These are phyloP conservation scores for Platyscapa corneri DNA, from an alignment of 1,140 invertebrate genomes.

Conservation along the genomic window DNA sequence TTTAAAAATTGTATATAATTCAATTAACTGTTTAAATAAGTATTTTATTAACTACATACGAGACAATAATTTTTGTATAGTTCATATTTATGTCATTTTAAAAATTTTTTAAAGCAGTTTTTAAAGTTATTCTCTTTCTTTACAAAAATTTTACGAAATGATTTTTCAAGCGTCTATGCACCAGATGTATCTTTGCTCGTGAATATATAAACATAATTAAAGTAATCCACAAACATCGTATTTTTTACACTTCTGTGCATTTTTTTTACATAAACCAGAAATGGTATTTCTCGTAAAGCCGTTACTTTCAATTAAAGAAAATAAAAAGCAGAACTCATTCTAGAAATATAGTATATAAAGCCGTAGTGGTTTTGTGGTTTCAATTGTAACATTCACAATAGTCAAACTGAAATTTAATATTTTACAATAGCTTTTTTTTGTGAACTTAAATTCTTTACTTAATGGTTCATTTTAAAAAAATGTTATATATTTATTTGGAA, in stretches of 20 bases:
- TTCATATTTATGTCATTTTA: too few relatives aligned
- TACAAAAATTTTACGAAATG: neutral
- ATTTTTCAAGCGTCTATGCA: neutral
- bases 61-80: too few relatives aligned
- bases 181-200: neutral
- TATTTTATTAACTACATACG: too few relatives aligned
- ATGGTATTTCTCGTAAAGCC: neutral
- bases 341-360: neutral
- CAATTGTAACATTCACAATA: neutral
- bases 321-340: constrained; percentile 1
- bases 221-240: constrained; percentile 3
- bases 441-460: too few relatives aligned
- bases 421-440: too few relatives aligned
- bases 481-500: too few relatives aligned
- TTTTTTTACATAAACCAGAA: neutral
- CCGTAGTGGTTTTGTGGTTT: neutral
- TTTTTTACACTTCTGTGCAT: neutral
- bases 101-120: too few relatives aligned
- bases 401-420: too few relatives aligned
- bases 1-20: too few relatives aligned
- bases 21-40: too few relatives aligned
- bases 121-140: too few relatives aligned
- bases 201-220: constrained; percentile 17
- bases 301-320: constrained; percentile 38
- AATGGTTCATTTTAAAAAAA: too few relatives aligned